A percentile compares a stretch with the other conserved stretches of the same genome.
These are phyloP conservation scores for Neomicropteryx cornuta DNA, from an alignment of 1,140 invertebrate species.

Conservation along the genomic window DNA sequence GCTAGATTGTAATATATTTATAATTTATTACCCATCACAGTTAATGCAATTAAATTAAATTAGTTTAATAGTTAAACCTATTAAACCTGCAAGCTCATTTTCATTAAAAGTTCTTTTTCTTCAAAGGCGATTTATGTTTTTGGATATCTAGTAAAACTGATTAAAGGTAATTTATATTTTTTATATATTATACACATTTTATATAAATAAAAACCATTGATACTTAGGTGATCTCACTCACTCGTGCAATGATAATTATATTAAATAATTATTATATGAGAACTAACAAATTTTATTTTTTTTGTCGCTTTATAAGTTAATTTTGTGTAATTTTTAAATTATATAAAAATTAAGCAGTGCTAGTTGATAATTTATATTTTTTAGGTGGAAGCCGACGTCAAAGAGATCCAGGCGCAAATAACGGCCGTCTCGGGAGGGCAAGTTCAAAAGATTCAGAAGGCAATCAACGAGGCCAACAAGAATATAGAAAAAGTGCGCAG, in stretches of 20 bases:
- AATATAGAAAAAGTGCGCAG: slow-evolving; percentile 59
- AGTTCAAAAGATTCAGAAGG: slow-evolving; percentile 60
- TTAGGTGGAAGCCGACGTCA: slow-evolving; percentile 60
- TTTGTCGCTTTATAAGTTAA: background rate
- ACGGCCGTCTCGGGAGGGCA: slow-evolving; percentile 43
- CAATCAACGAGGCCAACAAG: slow-evolving; percentile 52
- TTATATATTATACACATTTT: no score
- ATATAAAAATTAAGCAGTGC: no score
- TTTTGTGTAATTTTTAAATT: no score
- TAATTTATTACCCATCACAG: background rate
- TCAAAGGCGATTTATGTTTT: no score
- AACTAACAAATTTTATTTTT: background rate
- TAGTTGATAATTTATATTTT: slow-evolving; percentile 6
- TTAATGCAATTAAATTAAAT: no score
- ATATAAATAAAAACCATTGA: no score
- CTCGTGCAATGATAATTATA: slow-evolving; percentile 2
- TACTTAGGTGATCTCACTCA: no score
- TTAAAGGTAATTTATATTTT: no score
- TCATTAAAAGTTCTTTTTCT: no score
- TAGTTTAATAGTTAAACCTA: no score
- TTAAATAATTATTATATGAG: background rate
- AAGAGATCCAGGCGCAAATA: slow-evolving; percentile 48
- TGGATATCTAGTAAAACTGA: no score
- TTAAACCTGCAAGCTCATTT: no score
- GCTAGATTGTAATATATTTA: background rate